Percentiles rank a stretch among this genome's conserved stretches.
phyloP scores from a whole-genome alignment of 2,113 vertebrate genomes.

The Pterocles orientalis region DNA sequence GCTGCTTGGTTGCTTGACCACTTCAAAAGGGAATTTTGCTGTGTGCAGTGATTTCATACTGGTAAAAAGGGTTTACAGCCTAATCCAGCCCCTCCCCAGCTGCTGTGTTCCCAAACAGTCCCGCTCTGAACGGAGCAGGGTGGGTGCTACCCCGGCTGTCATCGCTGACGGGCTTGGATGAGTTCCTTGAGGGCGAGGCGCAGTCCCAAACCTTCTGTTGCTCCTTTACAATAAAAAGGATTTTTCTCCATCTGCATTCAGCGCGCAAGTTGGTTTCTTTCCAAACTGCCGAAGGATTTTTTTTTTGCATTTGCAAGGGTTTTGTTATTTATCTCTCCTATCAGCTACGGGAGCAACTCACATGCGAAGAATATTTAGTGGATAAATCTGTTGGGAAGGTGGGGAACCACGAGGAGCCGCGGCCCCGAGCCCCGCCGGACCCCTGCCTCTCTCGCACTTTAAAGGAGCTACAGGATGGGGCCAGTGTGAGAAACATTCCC shows the following conservation, averaged over 20 bases:
- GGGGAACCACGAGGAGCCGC: background rate
- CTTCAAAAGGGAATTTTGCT: background rate
- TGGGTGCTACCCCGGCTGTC: background rate
- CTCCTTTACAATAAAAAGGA: conserved; percentile 28
- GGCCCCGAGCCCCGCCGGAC: accelerated
- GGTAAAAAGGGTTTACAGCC: background rate
- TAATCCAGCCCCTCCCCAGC: background rate
- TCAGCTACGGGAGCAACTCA: background rate
- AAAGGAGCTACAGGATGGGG: background rate
- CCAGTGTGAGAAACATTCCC: background rate
- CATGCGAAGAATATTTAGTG: background rate
- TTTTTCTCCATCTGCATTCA: conserved; percentile 53
- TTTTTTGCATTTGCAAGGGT: background rate
- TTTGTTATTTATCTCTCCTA: conserved; percentile 25
- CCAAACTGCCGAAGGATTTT: conserved; percentile 2
- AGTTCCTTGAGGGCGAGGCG: background rate
- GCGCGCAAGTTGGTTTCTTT: background rate
- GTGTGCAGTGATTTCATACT: background rate
- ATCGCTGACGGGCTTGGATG: background rate
- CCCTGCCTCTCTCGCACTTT: accelerated
- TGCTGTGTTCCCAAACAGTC: background rate
- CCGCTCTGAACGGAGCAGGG: background rate
- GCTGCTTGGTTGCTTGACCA: background rate
- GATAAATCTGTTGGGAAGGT: background rate
- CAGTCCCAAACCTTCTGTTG: conserved; percentile 3